Evolutionary conservation across 2,888 invertebrate species (phyloP).

Genomic region (Netelia virgata): DNA sequence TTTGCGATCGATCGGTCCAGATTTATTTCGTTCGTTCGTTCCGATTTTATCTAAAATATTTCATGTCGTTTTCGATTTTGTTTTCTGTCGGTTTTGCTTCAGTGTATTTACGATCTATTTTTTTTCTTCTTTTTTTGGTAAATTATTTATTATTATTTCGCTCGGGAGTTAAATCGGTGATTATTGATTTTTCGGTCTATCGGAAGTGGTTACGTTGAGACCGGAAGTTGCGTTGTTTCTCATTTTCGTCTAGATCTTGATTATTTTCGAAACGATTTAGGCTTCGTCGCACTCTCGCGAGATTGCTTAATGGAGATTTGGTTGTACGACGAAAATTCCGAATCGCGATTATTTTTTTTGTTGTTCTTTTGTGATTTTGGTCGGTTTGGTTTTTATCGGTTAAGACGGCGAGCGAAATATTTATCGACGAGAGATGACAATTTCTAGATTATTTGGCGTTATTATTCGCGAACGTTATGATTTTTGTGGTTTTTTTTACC

Average conservation of each 20-base stretch:
- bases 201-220: not conserved
- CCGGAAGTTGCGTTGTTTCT: constrained; percentile 1
- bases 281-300: not conserved
- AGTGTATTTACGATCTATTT: not conserved
- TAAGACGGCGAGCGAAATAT: not conserved
- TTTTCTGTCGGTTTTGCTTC: not conserved
- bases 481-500: constrained; percentile 12
- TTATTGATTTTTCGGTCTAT: not conserved
- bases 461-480: not conserved
- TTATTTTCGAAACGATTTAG: not conserved
- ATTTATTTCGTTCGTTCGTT: not conserved
- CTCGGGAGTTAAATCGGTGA: not conserved
- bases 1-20: not conserved
- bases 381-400: not conserved
- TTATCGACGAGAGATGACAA: not conserved
- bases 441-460: not conserved
- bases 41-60: not conserved
- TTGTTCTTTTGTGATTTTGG: not conserved
- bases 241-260: not conserved
- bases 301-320: not conserved
- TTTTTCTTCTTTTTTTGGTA: not conserved
- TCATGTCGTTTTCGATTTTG: not conserved
- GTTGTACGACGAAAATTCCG: not conserved
- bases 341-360: not conserved
- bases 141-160: not conserved